These are phyloP conservation scores for Zaprionus lineosus DNA, from an alignment of 2,888 invertebrate species.

Conservation along the genomic window DNA sequence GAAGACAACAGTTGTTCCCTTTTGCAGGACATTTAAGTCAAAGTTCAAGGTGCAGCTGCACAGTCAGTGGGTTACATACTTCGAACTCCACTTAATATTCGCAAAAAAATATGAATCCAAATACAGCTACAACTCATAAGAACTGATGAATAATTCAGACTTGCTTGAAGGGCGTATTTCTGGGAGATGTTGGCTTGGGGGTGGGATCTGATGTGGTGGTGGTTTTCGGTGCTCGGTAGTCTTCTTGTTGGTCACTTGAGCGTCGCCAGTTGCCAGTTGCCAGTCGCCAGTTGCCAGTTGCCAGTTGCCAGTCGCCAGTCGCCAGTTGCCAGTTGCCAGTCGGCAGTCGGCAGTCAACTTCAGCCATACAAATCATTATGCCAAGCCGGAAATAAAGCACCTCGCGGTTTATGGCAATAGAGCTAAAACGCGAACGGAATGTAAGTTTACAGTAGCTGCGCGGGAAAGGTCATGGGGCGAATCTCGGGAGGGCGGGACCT, in stretches of 20 bases:
- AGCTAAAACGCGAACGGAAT: conserved; percentile 30
- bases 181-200: neutral
- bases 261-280: too few relatives aligned
- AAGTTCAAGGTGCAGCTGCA: conserved; percentile 47
- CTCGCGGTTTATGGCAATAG: conserved; percentile 54
- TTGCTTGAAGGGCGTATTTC: neutral
- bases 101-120: conserved; percentile 47
- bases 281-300: too few relatives aligned
- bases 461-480: neutral
- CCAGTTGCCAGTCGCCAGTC: too few relatives aligned
- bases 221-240: conserved; percentile 3
- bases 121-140: conserved; percentile 42
- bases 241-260: conserved; percentile 53
- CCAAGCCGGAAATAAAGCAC: conserved; percentile 69
- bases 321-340: too few relatives aligned
- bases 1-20: too few relatives aligned
- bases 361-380: conserved; percentile 73
- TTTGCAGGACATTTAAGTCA: too few relatives aligned
- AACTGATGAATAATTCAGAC: conserved; percentile 70
- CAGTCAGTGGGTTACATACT: conserved; percentile 1
- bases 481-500: neutral
- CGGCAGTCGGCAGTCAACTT: conserved; percentile 49
- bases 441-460: neutral
- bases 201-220: neutral
- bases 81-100: conserved; percentile 31